phyloP scores from a whole-genome alignment of 2,797 vertebrate genomes.

The Tamandua tetradactyla region DNA sequence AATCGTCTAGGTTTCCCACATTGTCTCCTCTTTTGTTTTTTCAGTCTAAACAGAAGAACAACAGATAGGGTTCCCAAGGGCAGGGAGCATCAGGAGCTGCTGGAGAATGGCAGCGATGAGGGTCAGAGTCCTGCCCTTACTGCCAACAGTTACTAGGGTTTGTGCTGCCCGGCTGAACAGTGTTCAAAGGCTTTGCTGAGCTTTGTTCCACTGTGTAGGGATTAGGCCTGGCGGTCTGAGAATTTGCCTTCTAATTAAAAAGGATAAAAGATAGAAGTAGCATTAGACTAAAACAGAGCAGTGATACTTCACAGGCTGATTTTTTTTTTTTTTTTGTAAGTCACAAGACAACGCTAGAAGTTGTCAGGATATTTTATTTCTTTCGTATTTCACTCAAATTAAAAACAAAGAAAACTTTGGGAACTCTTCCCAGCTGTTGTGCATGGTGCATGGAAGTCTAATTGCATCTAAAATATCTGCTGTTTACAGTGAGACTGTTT shows the following conservation, averaged over 20 bases:
- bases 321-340: constrained; percentile 77
- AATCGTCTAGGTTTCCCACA: constrained; percentile 90
- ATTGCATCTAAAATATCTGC: constrained; percentile 71
- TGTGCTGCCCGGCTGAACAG: constrained; percentile 90
- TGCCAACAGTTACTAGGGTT: constrained; percentile 90
- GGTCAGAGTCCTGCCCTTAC: constrained; percentile 89
- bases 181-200: constrained; percentile 99
- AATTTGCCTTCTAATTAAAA: constrained; percentile 99
- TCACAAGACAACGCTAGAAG: constrained; percentile 91
- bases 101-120: constrained; percentile 89
- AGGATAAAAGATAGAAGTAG: constrained; percentile 99
- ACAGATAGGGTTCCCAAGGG: constrained; percentile 89
- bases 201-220: constrained; percentile 99
- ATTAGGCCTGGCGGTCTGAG: constrained; percentile 99
- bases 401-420: constrained; percentile 80
- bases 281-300: constrained; percentile 94
- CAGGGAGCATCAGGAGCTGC: constrained; percentile 89
- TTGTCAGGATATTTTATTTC: constrained; percentile 86
- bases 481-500: constrained; percentile 61
- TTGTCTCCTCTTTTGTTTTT: constrained; percentile 89
- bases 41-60: constrained; percentile 91
- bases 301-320: constrained; percentile 93
- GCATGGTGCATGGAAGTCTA: constrained; percentile 69
- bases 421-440: constrained; percentile 83
- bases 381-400: constrained; percentile 71